Evolutionary conservation across 1,140 invertebrate species (phyloP).

Genomic region (Bradynema listronoti): DNA sequence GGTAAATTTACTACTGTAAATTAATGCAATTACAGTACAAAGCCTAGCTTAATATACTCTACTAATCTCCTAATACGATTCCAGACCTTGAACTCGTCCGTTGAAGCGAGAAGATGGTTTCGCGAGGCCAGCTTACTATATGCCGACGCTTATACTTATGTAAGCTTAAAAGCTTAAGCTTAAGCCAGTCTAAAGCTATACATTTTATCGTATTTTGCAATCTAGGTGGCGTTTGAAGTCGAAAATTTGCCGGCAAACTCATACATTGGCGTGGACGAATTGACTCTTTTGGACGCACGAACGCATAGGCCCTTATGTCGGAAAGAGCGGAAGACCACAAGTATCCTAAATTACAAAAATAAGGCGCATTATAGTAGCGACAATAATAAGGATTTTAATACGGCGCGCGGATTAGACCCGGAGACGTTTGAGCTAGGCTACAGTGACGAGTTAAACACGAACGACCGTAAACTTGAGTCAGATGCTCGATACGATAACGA

Average conservation of each 20-base stretch:
- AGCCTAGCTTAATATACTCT: too few relatives aligned
- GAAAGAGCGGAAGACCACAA: too few relatives aligned
- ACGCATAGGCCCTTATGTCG: conserved; percentile 3
- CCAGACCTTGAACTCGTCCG: background rate
- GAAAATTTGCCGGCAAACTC: conserved; percentile 8
- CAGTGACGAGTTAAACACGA: too few relatives aligned
- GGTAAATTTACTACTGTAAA: background rate
- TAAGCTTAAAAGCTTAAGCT: background rate
- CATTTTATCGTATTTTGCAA: background rate
- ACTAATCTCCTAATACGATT: background rate
- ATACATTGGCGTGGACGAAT: conserved; percentile 3
- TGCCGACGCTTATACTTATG: conserved; percentile 5
- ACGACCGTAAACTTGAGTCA: too few relatives aligned
- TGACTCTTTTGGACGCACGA: background rate
- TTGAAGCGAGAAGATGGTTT: conserved; percentile 7
- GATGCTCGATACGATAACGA: too few relatives aligned
- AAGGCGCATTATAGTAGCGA: too few relatives aligned
- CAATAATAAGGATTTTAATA: too few relatives aligned
- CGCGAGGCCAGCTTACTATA: background rate
- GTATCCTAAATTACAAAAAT: too few relatives aligned
- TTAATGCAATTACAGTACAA: background rate
- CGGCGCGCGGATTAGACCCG: too few relatives aligned
- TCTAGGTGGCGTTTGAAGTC: conserved; percentile 9
- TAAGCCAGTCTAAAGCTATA: background rate
- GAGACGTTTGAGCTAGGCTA: too few relatives aligned